Base-by-base conservation (phyloP, 1,140 invertebrate species). In the Rhyzopertha dominica region DNA sequence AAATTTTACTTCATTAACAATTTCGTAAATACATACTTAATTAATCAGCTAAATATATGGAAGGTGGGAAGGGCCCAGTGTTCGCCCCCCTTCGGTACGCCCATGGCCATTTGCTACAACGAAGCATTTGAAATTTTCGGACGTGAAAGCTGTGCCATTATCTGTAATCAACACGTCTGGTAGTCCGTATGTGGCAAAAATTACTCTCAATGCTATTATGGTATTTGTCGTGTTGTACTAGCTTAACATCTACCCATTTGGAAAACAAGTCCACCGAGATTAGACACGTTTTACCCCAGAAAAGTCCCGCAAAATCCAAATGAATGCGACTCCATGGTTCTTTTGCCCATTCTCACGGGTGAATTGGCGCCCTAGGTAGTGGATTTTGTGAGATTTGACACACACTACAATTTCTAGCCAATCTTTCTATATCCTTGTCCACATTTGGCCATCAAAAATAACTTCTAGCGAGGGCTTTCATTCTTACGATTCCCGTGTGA, bases 221-320 rank as follows among this genome's bases (percentile, higher is more conserved):
- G 51, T 54, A 9, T 39, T 43, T 1, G 23, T 20, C 14, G 56
- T 38, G 17, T 9, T 19, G 8, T n/a, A 41, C 12, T 12, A 19
- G 18, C 10, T 34, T n/a, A 17, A 72, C 56, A 49, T 73, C 66
- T 14, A 64, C 49, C 64, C 65, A 74, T 47, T 67, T 70, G n/a
- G n/a, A n/a, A n/a, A n/a, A n/a, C n/a, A n/a, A n/a, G n/a, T n/a
- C n/a, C n/a, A n/a, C n/a, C n/a, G 0, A 63, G 65, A 43, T 59
- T 64, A 73, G 40, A 45, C 66, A 73, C 45, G 51, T 62, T 37
- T 61, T 47, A 1, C 53, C 54, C 22, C 58, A 31, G 29, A 68
- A 64, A 10, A 65, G 70, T 9, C 71, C 70, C 3, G 67, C 67
- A 53, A 71, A 75, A 51, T 76, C 76, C 0, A 71, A 56, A 47